Base-by-base conservation (phyloP, 2,888 invertebrate genomes). In the Lepidochrysops patricia region DNA sequence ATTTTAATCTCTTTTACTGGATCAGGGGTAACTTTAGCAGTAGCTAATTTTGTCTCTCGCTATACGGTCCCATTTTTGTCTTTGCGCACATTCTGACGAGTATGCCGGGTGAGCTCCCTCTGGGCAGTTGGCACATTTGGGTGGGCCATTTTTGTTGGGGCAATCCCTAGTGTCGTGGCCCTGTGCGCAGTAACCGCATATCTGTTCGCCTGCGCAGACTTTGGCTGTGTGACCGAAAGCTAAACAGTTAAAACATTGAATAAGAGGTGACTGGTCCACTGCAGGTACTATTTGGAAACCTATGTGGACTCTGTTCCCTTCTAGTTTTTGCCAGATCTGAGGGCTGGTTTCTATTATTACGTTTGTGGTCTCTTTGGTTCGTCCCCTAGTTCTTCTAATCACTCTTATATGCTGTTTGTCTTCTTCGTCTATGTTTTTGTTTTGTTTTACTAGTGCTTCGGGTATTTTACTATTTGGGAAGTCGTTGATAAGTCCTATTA, bases 21-120 rank as follows among this genome's bases (percentile, higher is more conserved):
- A 7, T 15, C 15, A 13, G 6, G 6, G 49, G 19, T 2, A 23
- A 23, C 43, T 0, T n/a, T 25, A 62, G 60, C 56, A 60, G 34
- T 63, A 63, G 3, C 37, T 32, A 4, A 57, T 35, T 2, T 29
- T n/a, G 1, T 57, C 25, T 1, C 59, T 49, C 19, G 64, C 64
- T 37, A 64, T 43, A n/a, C 19, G 12, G 13, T 43, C 43, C 43
- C 43, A 43, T 13, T 43, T 43, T 13, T 43, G n/a, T 19, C 43
- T 6, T 2, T 0, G 12, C 13, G 13, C 15, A 19, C 43, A 43
- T 13, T 43, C 13, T 13, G 43, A 2, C 0, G 43, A 43, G 13
- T 43, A 43, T 2, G 43, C 43, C 2, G 43, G 43, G 19, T 43
- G 43, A 13, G 12, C 3, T 26, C 26, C 26, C 4, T 26, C 26